phyloP scores from a whole-genome alignment of 1,140 invertebrate species.

The Monomorium pharaonis region DNA sequence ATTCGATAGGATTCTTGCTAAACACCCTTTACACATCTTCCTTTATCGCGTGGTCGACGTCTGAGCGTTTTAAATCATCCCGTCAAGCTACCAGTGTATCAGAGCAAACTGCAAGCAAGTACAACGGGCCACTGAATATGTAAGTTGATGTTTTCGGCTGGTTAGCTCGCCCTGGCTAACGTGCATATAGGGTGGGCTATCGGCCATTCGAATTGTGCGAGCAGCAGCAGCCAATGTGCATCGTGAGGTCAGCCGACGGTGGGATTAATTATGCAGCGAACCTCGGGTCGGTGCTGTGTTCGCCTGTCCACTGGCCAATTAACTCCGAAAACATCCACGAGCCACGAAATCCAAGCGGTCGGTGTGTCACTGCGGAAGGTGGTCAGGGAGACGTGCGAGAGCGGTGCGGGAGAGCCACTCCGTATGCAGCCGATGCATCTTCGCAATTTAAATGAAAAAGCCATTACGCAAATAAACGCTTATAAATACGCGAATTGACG shows the following conservation, averaged over 20 bases:
- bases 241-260: conserved; percentile 75
- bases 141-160: conserved; percentile 53
- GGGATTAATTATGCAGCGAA: conserved; percentile 81
- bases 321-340: conserved; percentile 78
- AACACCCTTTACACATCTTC: neutral
- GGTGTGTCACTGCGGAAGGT: conserved; percentile 16
- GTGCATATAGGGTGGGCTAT: conserved; percentile 30
- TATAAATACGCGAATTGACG: conserved; percentile 44
- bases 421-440: neutral
- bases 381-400: neutral
- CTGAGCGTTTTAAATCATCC: conserved; percentile 24
- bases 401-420: neutral
- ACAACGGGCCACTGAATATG: conserved; percentile 33
- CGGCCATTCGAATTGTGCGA: conserved; percentile 63
- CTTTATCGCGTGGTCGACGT: conserved; percentile 6
- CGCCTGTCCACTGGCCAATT: conserved; percentile 74
- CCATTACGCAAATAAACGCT: conserved; percentile 46
- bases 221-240: conserved; percentile 60
- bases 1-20: neutral
- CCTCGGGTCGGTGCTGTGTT: conserved; percentile 64
- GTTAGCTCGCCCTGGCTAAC: conserved; percentile 39
- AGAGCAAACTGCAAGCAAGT: conserved; percentile 43
- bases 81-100: conserved; percentile 17
- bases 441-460: conserved; percentile 50
- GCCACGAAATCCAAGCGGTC: conserved; percentile 69